These are phyloP conservation scores for Macaca fascicularis DNA, from an alignment of 2,113 vertebrate species.

Conservation along the genomic window T2T-MFA8v1.1 NC_088381.1:3261501-3262000, in stretches of 20 bases:
- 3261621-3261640: background rate
- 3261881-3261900: background rate
- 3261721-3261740: background rate
- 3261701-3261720: too few species aligned
- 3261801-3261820: background rate
- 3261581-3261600: background rate
- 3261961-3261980: background rate
- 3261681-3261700: background rate
- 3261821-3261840: background rate
- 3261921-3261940: too few species aligned
- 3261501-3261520: background rate
- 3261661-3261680: background rate
- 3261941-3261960: rapidly evolving
- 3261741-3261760: background rate
- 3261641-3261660: background rate
- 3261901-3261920: too few species aligned
- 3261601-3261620: background rate
- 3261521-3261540: background rate
- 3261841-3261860: too few species aligned
- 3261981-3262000: background rate
- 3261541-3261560: background rate
- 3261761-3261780: background rate
- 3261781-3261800: background rate
- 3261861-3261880: background rate
- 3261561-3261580: background rate